A percentile compares a stretch with the other conserved stretches of the same genome.
phyloP scores from a whole-genome alignment of 2,113 vertebrate genomes.

The Lontra canadensis region DNA sequence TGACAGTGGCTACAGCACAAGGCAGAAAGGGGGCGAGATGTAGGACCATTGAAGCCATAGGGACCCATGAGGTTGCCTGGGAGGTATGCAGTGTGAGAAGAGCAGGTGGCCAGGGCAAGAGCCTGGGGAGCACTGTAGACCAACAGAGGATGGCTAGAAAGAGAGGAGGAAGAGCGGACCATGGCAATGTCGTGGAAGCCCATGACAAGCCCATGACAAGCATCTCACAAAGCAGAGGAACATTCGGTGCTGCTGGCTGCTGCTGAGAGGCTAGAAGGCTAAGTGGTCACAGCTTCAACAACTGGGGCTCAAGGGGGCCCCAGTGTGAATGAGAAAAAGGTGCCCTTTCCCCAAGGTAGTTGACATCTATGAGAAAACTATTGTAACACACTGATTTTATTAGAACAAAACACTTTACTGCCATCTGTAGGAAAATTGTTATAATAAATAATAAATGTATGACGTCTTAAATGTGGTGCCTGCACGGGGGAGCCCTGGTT shows the following conservation, averaged over 20 bases:
- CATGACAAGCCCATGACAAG: no score
- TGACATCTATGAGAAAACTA: conserved; percentile 47
- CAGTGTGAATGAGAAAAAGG: conserved; percentile 43
- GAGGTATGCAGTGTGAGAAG: background rate
- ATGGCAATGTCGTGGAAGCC: fast-evolving
- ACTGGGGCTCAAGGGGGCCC: background rate
- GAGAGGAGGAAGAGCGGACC: background rate
- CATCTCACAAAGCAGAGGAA: background rate
- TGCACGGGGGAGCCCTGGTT: background rate
- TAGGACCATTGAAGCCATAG: background rate
- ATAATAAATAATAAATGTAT: conserved; percentile 57
- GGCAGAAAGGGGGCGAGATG: background rate
- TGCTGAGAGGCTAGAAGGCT: background rate
- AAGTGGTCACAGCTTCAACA: background rate
- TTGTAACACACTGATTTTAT: conserved; percentile 60
- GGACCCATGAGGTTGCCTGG: background rate
- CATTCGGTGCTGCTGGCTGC: fast-evolving
- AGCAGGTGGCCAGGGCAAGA: background rate
- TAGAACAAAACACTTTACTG: conserved; percentile 58
- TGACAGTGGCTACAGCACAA: background rate
- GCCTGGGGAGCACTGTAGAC: background rate
- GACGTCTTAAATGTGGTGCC: conserved; percentile 14
- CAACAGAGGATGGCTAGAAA: background rate
- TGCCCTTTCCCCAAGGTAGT: conserved; percentile 40
- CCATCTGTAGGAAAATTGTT: conserved; percentile 63